Evolutionary conservation across 2,113 vertebrate genomes (phyloP), one percentile per base, ranked within the genome.

Genomic region (Myiopsitta monachus): DNA sequence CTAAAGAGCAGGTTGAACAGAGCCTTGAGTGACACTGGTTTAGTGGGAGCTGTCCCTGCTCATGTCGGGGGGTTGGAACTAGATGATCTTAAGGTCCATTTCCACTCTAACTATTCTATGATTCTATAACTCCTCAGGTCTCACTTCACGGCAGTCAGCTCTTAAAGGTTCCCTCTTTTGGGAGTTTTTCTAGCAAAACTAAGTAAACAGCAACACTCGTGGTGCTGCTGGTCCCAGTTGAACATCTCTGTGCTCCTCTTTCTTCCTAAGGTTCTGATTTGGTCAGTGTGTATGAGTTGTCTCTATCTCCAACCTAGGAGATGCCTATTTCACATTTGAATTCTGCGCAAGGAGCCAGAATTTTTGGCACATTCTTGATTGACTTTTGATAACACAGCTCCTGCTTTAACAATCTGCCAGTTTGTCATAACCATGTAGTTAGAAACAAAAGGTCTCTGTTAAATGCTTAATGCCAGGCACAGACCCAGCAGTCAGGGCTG

Each of bases 361-460:
- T 31, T 94, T 96, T 91, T 94, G 84, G 59, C 83, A 82, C 31
- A 26, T 24, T 49, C 39, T 62, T 22, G 83, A 87, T 23, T 82
- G 73, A 72, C 80, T 92, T 95, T 91, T 75, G 94, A 94, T 95
- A 95, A 84, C 57, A 72, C 83, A 91, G 83, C 57, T 91, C 66
- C 47, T 81, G 27, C 64, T 84, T 47, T 72, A 95, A 96, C 95
- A 97, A 72, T 94, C 83, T 95, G 47, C 69, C 52, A n/a, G n/a
- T 92, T 95, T 95, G 69, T 96, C 77, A 55, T n/a, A 68, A 72
- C 36, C 43, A 21, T 84, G 59, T 55, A 61, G 80, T 36, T 67
- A 91, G 77, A 62, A 94, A 95, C 92, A 95, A 92, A 94, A 91
- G 87, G 62, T 68, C 81, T 95, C 83, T 95, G 87, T 96, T 91